Evolutionary conservation across 2,888 invertebrate species (phyloP), one percentile per base, ranked within the genome.

Genomic region (Tholera decimalis): DNA sequence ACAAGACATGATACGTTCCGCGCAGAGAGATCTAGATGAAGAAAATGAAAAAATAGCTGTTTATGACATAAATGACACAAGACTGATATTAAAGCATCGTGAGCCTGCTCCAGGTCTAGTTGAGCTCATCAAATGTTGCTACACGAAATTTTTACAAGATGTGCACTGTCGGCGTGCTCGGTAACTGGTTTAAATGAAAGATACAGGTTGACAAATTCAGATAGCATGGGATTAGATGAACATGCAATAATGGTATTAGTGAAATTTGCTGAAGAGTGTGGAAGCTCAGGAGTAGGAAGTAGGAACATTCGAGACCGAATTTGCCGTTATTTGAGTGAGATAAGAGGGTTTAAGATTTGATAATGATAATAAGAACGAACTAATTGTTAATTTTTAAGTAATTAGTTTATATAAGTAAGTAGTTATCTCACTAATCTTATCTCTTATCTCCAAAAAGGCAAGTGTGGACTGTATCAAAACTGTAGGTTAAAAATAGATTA

Each of bases 51-150:
- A 44, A 18, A n/a, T 28, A 18, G 7, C 28, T 18, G 7, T 18
- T 4, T 53, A 53, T 8, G 30, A 51, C 1, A n/a, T n/a, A 49
- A 43, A 35, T 20, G 28, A 65, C 28, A 37, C 49, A 3, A 35
- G 53, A n/a, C 57, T 66, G 51, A 66, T 51, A 7, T 26, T 67
- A 11, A 65, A 47, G 33, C n/a, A 67, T 4, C 51, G 22, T 11
- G 24, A 11, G 11, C 26, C 28, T 24, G 37, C 28, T 37, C 15
- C 18, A 0, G 30, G 18, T 4, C 30, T 64, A 7, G 22, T 60
- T 11, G 62, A 64, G 44, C 62, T 61, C 20, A n/a, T 24, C 18
- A 15, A 26, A 26, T 18, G 43, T 56, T 60, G 28, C 15, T 50
- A 8, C 22, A 9, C 6, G 43, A 63, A 60, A 11, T 60, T 0